Base-by-base conservation (phyloP, 2,888 invertebrate species). In the Napeogenes inachia region DNA sequence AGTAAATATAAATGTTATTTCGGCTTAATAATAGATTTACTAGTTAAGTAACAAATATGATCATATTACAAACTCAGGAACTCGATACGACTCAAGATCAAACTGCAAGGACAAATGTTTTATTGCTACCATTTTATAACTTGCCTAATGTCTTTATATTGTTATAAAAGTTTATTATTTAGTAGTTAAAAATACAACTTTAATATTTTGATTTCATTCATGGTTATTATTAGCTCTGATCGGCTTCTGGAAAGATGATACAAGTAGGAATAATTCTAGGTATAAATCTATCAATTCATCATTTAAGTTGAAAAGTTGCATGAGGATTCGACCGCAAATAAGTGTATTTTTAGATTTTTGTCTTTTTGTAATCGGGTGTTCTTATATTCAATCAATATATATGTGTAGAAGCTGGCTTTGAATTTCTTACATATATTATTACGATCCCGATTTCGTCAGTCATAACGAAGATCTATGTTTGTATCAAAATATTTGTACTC, bases 91-190 rank as follows among this genome's bases (percentile, higher is more conserved):
- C 59, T 59, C 54, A 64, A 54, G 61, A 64, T 46, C 32, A 56
- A 35, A 45, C 8, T 55, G 56, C 21, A 13, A 42, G 38, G 21
- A 56, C 35, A 56, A 47, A 50, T 47, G 55, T 47, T 54, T 73
- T 64, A 71, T 73, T 62, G 68, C 65, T 70, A 72, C 69, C 70
- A 66, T 76, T 79, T 79, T 77, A 77, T 77, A 69, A 68, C 75
- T 71, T 71, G 75, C 74, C 75, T 71, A 74, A 73, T 70, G 68
- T 68, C 70, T 70, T 63, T 57, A 56, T 56, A 50, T 56, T 46
- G 46, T 56, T 21, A 21, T 42, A 42, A 10, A 6, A 42, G 42
- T 3, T 10, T 10, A 42, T 42, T 42, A 10, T 42, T 42, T 42
- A 42, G 42, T 42, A 42, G 10, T 21, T 10, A 10, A 12, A 42